Evolutionary conservation across 2,797 vertebrate genomes (phyloP).

Genomic region (Acipenser ruthenus): DNA sequence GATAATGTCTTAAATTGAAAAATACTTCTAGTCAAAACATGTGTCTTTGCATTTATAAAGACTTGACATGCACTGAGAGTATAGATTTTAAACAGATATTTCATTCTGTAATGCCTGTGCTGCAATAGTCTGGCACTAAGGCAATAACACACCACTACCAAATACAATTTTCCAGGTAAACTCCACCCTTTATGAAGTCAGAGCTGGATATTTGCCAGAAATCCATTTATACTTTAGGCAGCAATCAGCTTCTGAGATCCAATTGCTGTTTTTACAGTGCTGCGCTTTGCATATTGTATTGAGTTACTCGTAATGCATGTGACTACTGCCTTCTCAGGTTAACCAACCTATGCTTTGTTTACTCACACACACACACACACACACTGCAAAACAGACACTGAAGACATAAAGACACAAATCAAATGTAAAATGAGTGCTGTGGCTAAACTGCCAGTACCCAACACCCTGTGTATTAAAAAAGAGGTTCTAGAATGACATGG

Average conservation of each 20-base stretch:
- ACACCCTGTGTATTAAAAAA: neutral
- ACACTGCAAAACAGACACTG: neutral
- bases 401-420: neutral
- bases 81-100: no score
- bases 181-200: no score
- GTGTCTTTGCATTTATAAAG: no score
- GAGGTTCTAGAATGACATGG: neutral
- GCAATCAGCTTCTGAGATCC: neutral
- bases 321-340: neutral
- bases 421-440: neutral
- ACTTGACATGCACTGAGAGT: no score
- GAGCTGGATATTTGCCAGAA: no score
- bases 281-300: neutral
- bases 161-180: no score
- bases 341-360: constrained; percentile 13
- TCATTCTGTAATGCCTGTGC: no score
- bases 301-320: neutral
- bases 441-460: neutral
- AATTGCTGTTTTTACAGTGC: neutral
- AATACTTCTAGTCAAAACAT: no score
- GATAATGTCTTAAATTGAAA: no score
- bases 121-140: no score
- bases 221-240: neutral
- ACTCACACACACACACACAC: constrained; percentile 15
- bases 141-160: no score